Evolutionary conservation across 2,888 invertebrate genomes (phyloP).

Genomic region (Ectemnius continuus): DNA sequence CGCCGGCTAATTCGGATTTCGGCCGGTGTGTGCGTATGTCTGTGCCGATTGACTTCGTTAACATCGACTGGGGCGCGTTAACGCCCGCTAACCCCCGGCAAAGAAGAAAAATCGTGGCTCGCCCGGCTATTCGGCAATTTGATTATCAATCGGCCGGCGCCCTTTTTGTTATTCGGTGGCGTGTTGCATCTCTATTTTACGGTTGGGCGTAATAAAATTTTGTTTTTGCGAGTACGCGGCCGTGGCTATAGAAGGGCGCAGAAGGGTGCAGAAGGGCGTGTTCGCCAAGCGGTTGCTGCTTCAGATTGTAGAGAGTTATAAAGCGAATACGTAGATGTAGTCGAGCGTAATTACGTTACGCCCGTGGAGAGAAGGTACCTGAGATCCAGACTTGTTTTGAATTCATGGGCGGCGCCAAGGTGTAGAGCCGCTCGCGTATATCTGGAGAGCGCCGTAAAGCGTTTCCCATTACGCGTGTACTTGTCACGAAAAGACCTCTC

Average conservation of each 20-base stretch:
- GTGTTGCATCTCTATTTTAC: conserved; percentile 8
- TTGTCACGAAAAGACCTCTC: conserved; percentile 56
- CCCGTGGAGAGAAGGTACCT: conserved; percentile 10
- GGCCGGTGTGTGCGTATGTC: background rate
- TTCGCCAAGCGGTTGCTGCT: background rate
- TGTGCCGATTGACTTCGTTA: conserved; percentile 23
- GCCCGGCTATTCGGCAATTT: conserved; percentile 2
- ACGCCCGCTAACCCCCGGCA: background rate
- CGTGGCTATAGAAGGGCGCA: background rate
- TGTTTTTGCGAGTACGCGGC: conserved; percentile 18
- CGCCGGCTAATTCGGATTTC: conserved; percentile 27
- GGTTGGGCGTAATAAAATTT: conserved; percentile 22
- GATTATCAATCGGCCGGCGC: conserved; percentile 12
- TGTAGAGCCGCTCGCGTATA: conserved; percentile 29
- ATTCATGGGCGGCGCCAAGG: conserved; percentile 53
- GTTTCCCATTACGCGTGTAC: conserved; percentile 61
- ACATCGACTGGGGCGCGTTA: conserved; percentile 17
- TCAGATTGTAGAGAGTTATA: conserved; percentile 37
- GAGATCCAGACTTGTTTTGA: conserved; percentile 55
- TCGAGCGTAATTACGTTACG: conserved; percentile 56
- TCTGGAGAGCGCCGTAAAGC: conserved; percentile 49
- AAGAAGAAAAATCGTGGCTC: background rate
- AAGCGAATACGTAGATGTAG: conserved; percentile 34
- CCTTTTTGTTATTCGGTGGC: background rate
- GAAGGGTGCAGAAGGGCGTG: background rate